Evolutionary conservation across 2,113 vertebrate genomes (phyloP).

Genomic region (Isurus oxyrinchus): DNA sequence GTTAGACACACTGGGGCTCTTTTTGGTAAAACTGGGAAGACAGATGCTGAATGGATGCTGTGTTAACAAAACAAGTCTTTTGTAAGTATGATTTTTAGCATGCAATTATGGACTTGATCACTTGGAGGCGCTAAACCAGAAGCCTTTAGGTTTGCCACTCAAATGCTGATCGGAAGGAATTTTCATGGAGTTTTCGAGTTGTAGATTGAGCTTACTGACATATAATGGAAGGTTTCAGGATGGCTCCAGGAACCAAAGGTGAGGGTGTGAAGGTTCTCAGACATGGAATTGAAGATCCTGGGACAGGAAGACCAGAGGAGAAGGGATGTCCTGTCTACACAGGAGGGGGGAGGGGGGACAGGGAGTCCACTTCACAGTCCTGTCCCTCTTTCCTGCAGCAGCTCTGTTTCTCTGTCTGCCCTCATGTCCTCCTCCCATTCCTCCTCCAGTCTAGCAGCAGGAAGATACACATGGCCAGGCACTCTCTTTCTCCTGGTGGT

Average conservation of each 20-base stretch:
- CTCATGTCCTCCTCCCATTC: no score
- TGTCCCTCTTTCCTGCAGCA: neutral
- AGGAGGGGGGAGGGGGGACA: no score
- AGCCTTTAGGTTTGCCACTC: neutral
- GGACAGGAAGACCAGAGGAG: neutral
- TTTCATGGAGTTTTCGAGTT: neutral
- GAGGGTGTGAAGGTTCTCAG: no score
- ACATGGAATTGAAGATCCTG: no score
- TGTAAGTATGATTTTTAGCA: neutral
- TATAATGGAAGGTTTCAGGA: no score
- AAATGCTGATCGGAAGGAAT: neutral
- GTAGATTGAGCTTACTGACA: neutral
- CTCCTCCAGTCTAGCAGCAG: no score
- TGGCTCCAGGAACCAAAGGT: no score
- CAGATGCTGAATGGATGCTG: no score
- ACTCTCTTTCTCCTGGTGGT: no score
- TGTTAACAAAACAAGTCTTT: neutral
- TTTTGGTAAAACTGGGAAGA: neutral
- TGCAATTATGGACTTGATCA: neutral
- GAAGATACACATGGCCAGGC: no score
- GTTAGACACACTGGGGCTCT: neutral
- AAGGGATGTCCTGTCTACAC: neutral
- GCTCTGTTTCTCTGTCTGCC: no score
- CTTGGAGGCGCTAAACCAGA: no score
- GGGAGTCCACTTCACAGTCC: neutral